Percentiles rank a stretch among this genome's conserved stretches.
Conservation (phyloP, 2,888 invertebrate genomes). For the Crepidodera aurea region DNA sequence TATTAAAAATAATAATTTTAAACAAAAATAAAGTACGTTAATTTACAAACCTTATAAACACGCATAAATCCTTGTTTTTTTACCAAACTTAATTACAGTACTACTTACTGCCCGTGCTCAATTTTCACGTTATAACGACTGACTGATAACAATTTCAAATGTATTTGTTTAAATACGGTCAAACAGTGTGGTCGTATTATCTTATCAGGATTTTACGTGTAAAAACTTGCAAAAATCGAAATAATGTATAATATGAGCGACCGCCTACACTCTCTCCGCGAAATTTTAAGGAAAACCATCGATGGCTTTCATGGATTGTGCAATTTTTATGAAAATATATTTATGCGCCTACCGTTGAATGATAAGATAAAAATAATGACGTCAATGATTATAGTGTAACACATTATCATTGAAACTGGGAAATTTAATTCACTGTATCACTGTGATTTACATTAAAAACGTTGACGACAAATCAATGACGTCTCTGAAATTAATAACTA, state of each 20-base stretch:
- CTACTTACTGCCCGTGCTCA: no score
- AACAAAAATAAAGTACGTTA: no score
- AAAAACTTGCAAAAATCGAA: background rate
- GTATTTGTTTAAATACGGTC: conserved; percentile 12
- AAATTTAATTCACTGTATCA: background rate
- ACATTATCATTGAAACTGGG: no score
- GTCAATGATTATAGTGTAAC: background rate
- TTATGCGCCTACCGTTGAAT: background rate
- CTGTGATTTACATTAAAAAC: no score
- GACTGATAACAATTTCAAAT: conserved; percentile 1
- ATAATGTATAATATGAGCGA: background rate
- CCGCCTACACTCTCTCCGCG: background rate
- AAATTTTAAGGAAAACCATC: background rate
- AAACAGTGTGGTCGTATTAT: conserved; percentile 1
- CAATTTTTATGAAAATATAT: background rate
- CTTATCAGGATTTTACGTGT: conserved; percentile 1
- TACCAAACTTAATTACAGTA: background rate
- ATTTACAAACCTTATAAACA: conserved; percentile 13
- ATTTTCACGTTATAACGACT: background rate
- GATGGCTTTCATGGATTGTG: background rate
- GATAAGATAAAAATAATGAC: conserved; percentile 1
- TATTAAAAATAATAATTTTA: no score
- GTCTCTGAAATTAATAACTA: no score
- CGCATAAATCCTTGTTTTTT: background rate
- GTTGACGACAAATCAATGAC: no score